Conservation (phyloP, 2,113 vertebrate species). For the Xenopus borealis region DNA sequence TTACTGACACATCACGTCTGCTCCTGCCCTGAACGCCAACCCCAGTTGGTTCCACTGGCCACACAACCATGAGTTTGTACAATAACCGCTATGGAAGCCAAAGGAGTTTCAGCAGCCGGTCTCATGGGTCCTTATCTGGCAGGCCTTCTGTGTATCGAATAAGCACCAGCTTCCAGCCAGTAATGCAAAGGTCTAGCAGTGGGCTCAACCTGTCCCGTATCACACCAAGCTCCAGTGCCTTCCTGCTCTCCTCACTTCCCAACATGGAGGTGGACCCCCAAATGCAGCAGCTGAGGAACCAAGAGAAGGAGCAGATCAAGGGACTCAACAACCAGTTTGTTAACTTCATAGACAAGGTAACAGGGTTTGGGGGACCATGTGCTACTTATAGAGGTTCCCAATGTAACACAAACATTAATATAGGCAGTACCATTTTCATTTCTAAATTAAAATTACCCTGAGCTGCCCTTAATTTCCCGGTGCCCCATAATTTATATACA, state of each 20-base stretch:
- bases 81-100: slow-evolving; percentile 18
- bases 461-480: no score
- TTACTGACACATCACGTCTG: background rate
- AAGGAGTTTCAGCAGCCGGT: slow-evolving; percentile 60
- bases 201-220: slow-evolving; percentile 40
- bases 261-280: slow-evolving; percentile 54
- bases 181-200: slow-evolving; percentile 17
- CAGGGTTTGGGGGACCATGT: no score
- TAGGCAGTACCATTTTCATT: no score
- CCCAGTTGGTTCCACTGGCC: background rate
- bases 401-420: no score
- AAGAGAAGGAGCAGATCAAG: slow-evolving; percentile 79
- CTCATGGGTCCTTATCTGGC: slow-evolving; percentile 47
- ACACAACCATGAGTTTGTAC: slow-evolving; percentile 22
- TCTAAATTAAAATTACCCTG: no score
- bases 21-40: no score
- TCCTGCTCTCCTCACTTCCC: slow-evolving; percentile 54
- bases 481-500: no score
- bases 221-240: slow-evolving; percentile 44
- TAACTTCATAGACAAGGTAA: slow-evolving; percentile 73
- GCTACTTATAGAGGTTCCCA: no score
- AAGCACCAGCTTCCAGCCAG: slow-evolving; percentile 43
- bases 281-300: slow-evolving; percentile 56
- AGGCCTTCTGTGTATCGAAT: background rate
- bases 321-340: slow-evolving; percentile 79